Evolutionary conservation across 2,888 invertebrate genomes (phyloP).

Genomic region (Acrobasis suavella): DNA sequence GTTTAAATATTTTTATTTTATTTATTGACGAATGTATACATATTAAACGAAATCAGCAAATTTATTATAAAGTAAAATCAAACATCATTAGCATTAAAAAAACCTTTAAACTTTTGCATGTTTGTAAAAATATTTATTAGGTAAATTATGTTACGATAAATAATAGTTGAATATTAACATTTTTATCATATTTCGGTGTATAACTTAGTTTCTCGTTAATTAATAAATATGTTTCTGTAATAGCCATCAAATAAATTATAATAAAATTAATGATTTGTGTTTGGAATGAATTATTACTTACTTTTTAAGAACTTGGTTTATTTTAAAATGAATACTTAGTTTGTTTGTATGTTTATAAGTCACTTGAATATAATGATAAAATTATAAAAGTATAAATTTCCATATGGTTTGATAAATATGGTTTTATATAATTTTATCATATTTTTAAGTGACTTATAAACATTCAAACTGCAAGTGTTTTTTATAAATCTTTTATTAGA

Average conservation of each 20-base stretch:
- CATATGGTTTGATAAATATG: too few species aligned
- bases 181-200: neutral
- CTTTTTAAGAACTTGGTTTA: neutral
- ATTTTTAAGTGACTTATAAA: too few species aligned
- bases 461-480: too few species aligned
- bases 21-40: too few species aligned
- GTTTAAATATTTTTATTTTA: too few species aligned
- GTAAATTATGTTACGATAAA: neutral
- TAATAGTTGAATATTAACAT: neutral
- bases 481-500: too few species aligned
- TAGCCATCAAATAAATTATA: neutral
- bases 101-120: neutral
- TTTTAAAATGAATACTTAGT: neutral
- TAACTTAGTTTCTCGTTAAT: neutral
- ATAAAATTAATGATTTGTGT: constrained; percentile 1
- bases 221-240: neutral
- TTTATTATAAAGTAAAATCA: neutral
- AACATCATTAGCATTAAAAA: constrained; percentile 2
- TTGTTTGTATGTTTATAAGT: too few species aligned
- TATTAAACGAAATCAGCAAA: neutral
- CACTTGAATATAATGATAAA: too few species aligned
- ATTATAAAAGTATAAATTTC: too few species aligned
- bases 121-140: neutral
- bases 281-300: neutral
- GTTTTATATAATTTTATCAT: too few species aligned